A percentile compares a stretch with the other conserved stretches of the same genome.
phyloP scores from a whole-genome alignment of 2,888 invertebrate species.

The Sisyra nigra region DNA sequence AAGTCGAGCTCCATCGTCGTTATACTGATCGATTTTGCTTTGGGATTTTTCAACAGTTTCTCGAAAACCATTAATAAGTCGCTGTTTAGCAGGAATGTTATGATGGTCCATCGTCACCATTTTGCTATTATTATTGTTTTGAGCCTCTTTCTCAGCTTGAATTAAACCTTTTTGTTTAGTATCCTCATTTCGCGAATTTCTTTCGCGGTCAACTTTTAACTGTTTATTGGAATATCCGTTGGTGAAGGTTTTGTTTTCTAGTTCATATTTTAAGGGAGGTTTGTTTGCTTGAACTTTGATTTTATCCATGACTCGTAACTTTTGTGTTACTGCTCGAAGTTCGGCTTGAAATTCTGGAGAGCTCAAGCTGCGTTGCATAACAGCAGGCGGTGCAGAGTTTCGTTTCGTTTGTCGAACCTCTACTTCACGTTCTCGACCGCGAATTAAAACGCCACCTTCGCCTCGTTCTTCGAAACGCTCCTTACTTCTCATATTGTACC shows the following conservation, averaged over 20 bases:
- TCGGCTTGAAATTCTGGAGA: conserved; percentile 37
- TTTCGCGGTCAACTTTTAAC: conserved; percentile 4
- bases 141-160: conserved; percentile 32
- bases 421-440: conserved; percentile 12
- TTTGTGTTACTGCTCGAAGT: conserved; percentile 27
- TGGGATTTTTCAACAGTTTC: conserved; percentile 7
- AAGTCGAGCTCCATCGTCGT: background rate
- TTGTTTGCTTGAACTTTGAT: conserved; percentile 13
- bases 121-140: conserved; percentile 19
- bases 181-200: conserved; percentile 2
- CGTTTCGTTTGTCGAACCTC: conserved; percentile 13
- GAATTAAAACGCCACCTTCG: conserved; percentile 12
- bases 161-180: conserved; percentile 28
- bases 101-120: conserved; percentile 9
- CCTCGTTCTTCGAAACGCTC: conserved; percentile 8
- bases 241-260: conserved; percentile 18
- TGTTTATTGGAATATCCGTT: background rate
- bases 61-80: conserved; percentile 5
- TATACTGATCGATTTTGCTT: background rate
- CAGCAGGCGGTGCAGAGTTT: conserved; percentile 22
- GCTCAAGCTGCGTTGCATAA: conserved; percentile 27
- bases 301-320: conserved; percentile 15
- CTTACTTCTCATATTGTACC: background rate
- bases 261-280: conserved; percentile 1
- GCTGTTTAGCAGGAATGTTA: conserved; percentile 6